Base-by-base conservation (phyloP, 2,888 invertebrate species). In the Chrysodeixis includens region DNA sequence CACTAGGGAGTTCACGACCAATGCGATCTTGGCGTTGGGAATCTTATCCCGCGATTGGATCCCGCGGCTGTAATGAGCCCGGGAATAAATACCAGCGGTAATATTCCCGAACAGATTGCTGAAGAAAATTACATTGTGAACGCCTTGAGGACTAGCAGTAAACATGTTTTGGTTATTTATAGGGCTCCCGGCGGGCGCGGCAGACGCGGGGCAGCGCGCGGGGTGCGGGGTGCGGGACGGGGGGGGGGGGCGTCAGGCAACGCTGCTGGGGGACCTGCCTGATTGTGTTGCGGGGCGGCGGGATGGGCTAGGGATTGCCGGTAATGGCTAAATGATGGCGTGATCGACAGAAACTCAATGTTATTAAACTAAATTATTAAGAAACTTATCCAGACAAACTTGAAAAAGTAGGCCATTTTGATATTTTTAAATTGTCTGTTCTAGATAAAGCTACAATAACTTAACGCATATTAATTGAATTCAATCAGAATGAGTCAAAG, bases 61-160 rank as follows among this genome's bases (percentile, higher is more conserved):
- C 86, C 82, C 81, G 82, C 82, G 79, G 74, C 82, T 78, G 85
- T 91, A 91, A 92, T 92, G 90, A 92, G 87, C 86, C 83, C 85
- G 86, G 88, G 89, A 87, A 92, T 92, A 91, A 92, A 92, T 91
- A 90, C 90, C 87, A 76, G 53, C 76, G 87, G 86, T 88, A 88
- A 87, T 89, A 88, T 86, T 77, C 82, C 83, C 82, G 83, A 85
- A 83, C 85, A 87, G 88, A 90, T 90, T 89, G 89, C 88, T 81
- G 79, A 60, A 71, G 84, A 80, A 86, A 88, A 88, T 88, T 87
- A 88, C 85, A 88, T 88, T 86, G 81, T 76, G 82, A 79, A 76
- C 79, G 79, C 77, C 75, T 78, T 76, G 79, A 79, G 76, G 79
- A 78, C 67, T 62, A 67, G 59, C 71, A 72, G 82, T 84, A 86